Conservation (phyloP, 2,888 invertebrate genomes). For the Rhingia campestris region DNA sequence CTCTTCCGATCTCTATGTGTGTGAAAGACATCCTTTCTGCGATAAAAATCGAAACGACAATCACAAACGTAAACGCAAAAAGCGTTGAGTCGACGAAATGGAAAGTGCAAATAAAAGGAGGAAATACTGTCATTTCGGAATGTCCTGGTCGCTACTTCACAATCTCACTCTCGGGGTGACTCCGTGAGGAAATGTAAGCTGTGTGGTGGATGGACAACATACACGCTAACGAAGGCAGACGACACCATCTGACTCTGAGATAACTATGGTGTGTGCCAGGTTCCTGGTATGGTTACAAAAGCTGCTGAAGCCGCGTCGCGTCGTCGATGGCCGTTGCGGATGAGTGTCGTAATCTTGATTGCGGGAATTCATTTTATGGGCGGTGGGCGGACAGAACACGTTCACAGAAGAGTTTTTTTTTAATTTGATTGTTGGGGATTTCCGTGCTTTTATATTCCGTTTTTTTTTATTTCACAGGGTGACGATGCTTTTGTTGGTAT, state of each 20-base stretch:
- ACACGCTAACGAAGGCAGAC: conserved; percentile 33
- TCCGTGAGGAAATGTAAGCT: conserved; percentile 44
- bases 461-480: conserved; percentile 17
- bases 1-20: conserved; percentile 45
- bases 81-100: conserved; percentile 73
- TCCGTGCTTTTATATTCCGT: conserved; percentile 22
- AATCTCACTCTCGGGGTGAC: conserved; percentile 45
- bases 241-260: conserved; percentile 25
- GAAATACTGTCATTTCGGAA: conserved; percentile 63
- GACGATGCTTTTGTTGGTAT: conserved; percentile 41
- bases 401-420: conserved; percentile 26
- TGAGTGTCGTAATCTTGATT: conserved; percentile 73
- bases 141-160: conserved; percentile 67
- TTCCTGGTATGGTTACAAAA: conserved; percentile 42
- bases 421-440: conserved; percentile 43
- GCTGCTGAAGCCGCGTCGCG: conserved; percentile 44
- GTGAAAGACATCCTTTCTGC: conserved; percentile 54
- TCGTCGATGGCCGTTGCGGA: conserved; percentile 44
- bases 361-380: conserved; percentile 70
- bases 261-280: conserved; percentile 16
- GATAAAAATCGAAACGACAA: conserved; percentile 70
- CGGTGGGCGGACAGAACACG: conserved; percentile 56
- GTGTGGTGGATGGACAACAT: conserved; percentile 43
- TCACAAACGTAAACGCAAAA: conserved; percentile 73
- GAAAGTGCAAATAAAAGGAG: conserved; percentile 70